A percentile compares a stretch with the other conserved stretches of the same genome.
Evolutionary conservation across 1,140 invertebrate genomes (phyloP).

Genomic region (Leptopilina clavipes): DNA sequence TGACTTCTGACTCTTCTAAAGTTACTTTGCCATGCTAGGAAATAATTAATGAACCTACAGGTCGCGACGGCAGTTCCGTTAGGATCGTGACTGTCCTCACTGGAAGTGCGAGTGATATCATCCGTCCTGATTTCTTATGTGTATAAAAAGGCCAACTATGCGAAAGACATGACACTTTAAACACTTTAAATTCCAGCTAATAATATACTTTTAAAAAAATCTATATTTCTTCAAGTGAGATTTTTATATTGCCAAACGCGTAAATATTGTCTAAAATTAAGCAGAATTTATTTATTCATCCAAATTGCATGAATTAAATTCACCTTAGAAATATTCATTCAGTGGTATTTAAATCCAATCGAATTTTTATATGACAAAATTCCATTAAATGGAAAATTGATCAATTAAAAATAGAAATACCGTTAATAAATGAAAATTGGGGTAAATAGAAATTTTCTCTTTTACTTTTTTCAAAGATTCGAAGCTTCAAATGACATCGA

Average conservation of each 20-base stretch:
- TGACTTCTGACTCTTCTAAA: conserved; percentile 12
- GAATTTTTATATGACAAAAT: too few species aligned
- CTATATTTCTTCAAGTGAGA: not conserved
- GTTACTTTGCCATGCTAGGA: conserved; percentile 17
- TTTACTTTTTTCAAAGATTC: not conserved
- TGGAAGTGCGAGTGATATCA: conserved; percentile 31
- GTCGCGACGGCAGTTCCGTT: conserved; percentile 23
- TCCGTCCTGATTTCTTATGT: conserved; percentile 17
- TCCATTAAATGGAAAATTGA: too few species aligned
- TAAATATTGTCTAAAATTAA: too few species aligned
- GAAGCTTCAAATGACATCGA: not conserved
- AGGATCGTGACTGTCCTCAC: conserved; percentile 26
- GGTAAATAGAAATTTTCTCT: not conserved
- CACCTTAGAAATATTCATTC: too few species aligned
- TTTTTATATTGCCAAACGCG: not conserved
- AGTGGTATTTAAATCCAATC: too few species aligned
- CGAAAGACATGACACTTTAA: conserved; percentile 4
- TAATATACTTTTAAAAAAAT: not conserved
- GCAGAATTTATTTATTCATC: too few species aligned
- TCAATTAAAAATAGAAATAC: too few species aligned
- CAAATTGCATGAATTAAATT: too few species aligned
- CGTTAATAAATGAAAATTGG: too few species aligned
- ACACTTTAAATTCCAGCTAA: conserved; percentile 26
- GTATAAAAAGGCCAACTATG: conserved; percentile 20
- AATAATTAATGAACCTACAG: conserved; percentile 31